A percentile compares a stretch with the other conserved stretches of the same genome.
These are phyloP conservation scores for Drosophila nannoptera DNA, from an alignment of 1,140 invertebrate species.

Conservation along the genomic window DNA sequence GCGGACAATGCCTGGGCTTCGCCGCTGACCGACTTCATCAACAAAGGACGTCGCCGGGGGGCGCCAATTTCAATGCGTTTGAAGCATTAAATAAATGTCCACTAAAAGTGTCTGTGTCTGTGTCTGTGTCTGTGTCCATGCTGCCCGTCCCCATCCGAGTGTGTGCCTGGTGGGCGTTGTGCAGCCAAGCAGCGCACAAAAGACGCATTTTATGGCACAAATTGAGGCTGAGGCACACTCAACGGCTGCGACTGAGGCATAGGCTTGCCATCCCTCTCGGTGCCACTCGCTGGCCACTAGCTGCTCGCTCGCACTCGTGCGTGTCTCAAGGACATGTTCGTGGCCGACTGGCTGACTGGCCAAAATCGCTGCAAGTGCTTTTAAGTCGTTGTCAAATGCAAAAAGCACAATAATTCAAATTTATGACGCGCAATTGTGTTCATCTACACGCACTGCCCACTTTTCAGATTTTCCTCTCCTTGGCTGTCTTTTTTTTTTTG, in stretches of 20 bases:
- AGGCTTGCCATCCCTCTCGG: background rate
- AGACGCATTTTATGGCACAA: constrained; percentile 42
- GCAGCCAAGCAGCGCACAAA: constrained; percentile 47
- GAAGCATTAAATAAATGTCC: constrained; percentile 75
- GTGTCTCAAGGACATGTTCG: constrained; percentile 73
- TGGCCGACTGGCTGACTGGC: constrained; percentile 57
- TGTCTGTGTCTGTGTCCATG: constrained; percentile 25
- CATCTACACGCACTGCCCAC: constrained; percentile 62
- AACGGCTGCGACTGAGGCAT: constrained; percentile 1
- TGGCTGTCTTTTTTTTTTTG: constrained; percentile 5
- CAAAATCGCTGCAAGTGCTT: constrained; percentile 75
- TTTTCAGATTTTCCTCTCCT: constrained; percentile 37
- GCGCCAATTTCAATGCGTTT: constrained; percentile 72
- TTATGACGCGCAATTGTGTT: constrained; percentile 75
- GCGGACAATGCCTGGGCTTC: constrained; percentile 11
- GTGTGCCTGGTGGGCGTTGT: constrained; percentile 54
- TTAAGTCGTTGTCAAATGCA: constrained; percentile 76
- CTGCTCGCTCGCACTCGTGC: constrained; percentile 21
- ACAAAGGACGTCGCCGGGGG: constrained; percentile 56
- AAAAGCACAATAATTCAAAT: constrained; percentile 76
- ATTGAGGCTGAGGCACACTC: constrained; percentile 4
- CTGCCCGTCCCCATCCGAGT: constrained; percentile 24
- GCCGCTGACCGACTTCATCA: constrained; percentile 63
- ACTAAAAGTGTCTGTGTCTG: constrained; percentile 67
- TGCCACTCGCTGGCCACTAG: background rate